Percentiles rank a stretch among this genome's conserved stretches.
Conservation (phyloP, 2,797 vertebrate genomes). For the Sebastes minor region DNA sequence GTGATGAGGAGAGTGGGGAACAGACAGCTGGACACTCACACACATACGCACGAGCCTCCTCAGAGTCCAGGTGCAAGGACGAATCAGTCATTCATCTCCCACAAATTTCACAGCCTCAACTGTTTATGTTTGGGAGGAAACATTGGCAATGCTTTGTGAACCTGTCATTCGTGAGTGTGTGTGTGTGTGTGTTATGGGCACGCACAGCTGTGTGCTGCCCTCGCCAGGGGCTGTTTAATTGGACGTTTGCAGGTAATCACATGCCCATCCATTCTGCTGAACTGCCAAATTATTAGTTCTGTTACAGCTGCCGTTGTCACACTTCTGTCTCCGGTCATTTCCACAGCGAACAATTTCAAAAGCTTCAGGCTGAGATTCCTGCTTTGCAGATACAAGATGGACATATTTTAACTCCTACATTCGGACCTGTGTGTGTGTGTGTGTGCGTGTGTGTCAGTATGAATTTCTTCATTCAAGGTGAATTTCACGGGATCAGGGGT, state of each 20-base stretch:
- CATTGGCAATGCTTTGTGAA: conserved; percentile 58
- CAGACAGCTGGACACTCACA: conserved; percentile 30
- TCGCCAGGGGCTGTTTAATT: conserved; percentile 64
- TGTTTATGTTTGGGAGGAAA: conserved; percentile 72
- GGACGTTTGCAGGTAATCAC: conserved; percentile 69
- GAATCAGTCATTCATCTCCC: conserved; percentile 70
- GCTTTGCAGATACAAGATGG: conserved; percentile 1
- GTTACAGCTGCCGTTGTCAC: conserved; percentile 59
- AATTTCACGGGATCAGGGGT: conserved; percentile 30
- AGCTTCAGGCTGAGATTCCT: not conserved
- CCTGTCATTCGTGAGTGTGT: conserved; percentile 37
- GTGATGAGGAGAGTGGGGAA: not conserved
- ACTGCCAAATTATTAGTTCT: conserved; percentile 68
- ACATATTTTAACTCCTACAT: conserved; percentile 19
- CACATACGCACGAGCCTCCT: conserved; percentile 10
- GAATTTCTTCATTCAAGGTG: conserved; percentile 10
- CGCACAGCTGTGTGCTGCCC: conserved; percentile 62
- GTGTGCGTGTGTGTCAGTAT: not conserved
- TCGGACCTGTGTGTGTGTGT: not conserved
- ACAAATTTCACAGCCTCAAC: conserved; percentile 70
- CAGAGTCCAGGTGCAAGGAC: conserved; percentile 72
- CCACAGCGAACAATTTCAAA: conserved; percentile 8
- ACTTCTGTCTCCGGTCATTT: conserved; percentile 38
- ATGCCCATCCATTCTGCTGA: conserved; percentile 63
- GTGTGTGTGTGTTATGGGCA: conserved; percentile 27